phyloP scores from a whole-genome alignment of 1,140 invertebrate species.

The Cherax destructor region DNA sequence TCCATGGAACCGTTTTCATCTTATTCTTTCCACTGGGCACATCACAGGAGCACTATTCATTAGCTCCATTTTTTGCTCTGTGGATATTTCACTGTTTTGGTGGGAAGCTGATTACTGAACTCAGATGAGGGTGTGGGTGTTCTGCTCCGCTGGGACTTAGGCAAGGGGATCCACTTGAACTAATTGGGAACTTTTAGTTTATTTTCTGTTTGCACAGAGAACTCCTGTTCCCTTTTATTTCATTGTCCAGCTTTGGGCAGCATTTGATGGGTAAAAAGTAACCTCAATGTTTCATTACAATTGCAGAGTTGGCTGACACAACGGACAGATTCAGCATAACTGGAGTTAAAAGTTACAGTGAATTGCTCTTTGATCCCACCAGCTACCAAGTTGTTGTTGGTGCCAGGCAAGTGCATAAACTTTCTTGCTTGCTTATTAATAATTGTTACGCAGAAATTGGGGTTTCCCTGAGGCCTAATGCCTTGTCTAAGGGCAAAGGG shows the following conservation, averaged over 20 bases:
- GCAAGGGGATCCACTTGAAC: not conserved
- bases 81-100: too few species aligned
- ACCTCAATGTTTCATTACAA: conserved; percentile 74
- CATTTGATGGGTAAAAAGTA: not conserved
- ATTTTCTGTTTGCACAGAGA: not conserved
- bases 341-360: conserved; percentile 83
- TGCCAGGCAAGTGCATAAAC: conserved; percentile 79
- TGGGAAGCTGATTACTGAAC: too few species aligned
- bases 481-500: too few species aligned
- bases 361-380: conserved; percentile 88
- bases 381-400: conserved; percentile 88
- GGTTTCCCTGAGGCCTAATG: too few species aligned
- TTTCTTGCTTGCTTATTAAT: too few species aligned
- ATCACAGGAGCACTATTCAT: not conserved
- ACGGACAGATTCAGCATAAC: conserved; percentile 79
- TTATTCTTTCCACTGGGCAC: too few species aligned
- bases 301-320: conserved; percentile 71
- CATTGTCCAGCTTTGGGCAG: too few species aligned
- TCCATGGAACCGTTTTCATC: too few species aligned
- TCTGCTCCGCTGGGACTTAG: too few species aligned
- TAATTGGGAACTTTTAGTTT: not conserved
- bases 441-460: too few species aligned
- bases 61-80: not conserved
- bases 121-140: too few species aligned
- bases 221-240: too few species aligned